Conservation (phyloP, 2,113 vertebrate species). For the Perca schrenkii region DNA sequence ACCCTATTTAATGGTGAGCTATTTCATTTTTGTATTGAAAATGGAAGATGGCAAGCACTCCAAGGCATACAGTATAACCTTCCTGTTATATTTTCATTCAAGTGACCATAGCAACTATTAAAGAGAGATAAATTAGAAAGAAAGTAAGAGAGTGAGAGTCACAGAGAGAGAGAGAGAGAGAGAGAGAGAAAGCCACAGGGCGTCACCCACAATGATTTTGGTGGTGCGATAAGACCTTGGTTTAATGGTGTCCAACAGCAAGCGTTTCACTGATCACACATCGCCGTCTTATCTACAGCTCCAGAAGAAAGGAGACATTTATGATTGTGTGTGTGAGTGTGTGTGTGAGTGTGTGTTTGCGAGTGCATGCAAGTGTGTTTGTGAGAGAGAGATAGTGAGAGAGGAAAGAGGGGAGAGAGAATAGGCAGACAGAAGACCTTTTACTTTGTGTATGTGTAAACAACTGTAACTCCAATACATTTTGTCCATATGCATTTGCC, state of each 20-base stretch:
- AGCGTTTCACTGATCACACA: constrained; percentile 54
- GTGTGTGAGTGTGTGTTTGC: constrained; percentile 9
- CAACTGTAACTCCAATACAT: neutral
- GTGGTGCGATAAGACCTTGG: constrained; percentile 46
- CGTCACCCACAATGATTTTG: constrained; percentile 40
- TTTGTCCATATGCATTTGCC: neutral
- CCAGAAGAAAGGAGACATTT: constrained; percentile 53
- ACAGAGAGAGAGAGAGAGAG: neutral
- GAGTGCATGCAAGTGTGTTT: neutral
- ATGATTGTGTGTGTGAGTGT: constrained; percentile 14
- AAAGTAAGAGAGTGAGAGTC: neutral
- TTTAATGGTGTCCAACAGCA: constrained; percentile 58
- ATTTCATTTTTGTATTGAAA: constrained; percentile 13
- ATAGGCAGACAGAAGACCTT: neutral
- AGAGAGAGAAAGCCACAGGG: neutral
- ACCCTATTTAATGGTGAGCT: neutral
- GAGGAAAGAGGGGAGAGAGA: neutral
- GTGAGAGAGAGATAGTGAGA: neutral
- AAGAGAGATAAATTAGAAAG: neutral
- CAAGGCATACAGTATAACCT: neutral
- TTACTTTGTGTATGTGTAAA: neutral
- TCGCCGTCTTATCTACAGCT: constrained; percentile 60
- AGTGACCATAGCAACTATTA: too few species aligned
- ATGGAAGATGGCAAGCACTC: neutral
- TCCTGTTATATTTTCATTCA: neutral